These are phyloP conservation scores for Theropithecus gelada DNA, from an alignment of 2,113 vertebrate species.

Conservation along the genomic window DNA sequence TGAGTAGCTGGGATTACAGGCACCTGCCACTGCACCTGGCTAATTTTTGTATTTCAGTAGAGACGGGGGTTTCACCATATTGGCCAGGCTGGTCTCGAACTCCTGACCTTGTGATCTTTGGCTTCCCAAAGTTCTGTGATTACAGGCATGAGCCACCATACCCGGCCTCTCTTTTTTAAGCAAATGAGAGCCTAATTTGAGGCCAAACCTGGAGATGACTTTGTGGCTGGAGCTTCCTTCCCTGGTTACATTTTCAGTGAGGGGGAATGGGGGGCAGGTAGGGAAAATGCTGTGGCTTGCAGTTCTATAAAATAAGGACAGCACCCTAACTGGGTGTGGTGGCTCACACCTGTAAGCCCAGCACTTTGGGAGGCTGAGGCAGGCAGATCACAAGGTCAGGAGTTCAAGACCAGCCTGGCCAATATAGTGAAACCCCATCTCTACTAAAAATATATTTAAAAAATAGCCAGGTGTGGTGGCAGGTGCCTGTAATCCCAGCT, in stretches of 20 bases:
- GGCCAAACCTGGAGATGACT: background rate
- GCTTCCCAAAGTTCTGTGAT: no score
- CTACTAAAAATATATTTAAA: background rate
- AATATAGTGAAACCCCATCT: background rate
- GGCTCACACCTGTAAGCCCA: background rate
- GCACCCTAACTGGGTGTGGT: background rate
- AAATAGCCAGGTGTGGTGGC: background rate
- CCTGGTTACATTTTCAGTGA: background rate
- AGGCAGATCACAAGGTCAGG: background rate
- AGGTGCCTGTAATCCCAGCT: background rate
- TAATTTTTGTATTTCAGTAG: no score
- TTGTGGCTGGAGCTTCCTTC: background rate
- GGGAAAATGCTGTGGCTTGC: background rate
- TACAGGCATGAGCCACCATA: no score
- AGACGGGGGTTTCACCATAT: no score
- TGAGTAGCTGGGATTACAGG: no score
- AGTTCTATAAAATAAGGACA: background rate
- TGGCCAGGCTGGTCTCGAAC: no score
- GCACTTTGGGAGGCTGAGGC: background rate
- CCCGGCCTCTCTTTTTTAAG: background rate
- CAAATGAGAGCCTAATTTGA: background rate
- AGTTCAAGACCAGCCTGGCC: background rate
- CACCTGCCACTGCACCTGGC: no score
- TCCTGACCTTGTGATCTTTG: no score
- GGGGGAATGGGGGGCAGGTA: background rate